A percentile compares a stretch with the other conserved stretches of the same genome.
These are phyloP conservation scores for Lysandra coridon DNA, from an alignment of 2,888 invertebrate genomes.

Conservation along the genomic window DNA sequence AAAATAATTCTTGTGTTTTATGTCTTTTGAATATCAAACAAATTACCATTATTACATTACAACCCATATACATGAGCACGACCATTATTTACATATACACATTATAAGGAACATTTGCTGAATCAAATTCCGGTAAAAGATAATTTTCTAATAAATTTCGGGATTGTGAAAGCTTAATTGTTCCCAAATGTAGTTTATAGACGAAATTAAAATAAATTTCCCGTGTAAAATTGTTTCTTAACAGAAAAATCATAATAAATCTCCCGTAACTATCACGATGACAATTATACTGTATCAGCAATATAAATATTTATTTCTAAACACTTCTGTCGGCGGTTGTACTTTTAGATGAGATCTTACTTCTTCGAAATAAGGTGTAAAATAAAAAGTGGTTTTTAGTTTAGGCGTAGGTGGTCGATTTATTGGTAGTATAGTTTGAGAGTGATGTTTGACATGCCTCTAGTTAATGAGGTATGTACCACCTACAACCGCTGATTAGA, in stretches of 20 bases:
- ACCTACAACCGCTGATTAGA: slow-evolving; percentile 5
- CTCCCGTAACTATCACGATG: background rate
- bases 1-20: background rate
- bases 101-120: background rate
- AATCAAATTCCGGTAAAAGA: background rate
- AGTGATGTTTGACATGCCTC: slow-evolving; percentile 3
- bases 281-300: background rate
- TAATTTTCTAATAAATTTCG: slow-evolving; percentile 16
- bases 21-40: background rate
- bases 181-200: slow-evolving; percentile 11
- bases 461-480: background rate
- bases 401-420: slow-evolving; percentile 24
- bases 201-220: background rate
- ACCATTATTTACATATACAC: background rate
- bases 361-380: background rate
- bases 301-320: slow-evolving; percentile 4
- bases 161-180: background rate
- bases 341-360: slow-evolving; percentile 1
- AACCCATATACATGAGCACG: background rate
- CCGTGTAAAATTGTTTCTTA: slow-evolving; percentile 6
- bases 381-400: slow-evolving; percentile 11
- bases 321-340: slow-evolving; percentile 10
- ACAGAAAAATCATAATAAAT: background rate
- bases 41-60: too few relatives aligned
- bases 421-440: slow-evolving; percentile 7